Evolutionary conservation across 2,113 vertebrate species (phyloP), one percentile per base, ranked within the genome.

Genomic region (Tychaedon coryphoeus): DNA sequence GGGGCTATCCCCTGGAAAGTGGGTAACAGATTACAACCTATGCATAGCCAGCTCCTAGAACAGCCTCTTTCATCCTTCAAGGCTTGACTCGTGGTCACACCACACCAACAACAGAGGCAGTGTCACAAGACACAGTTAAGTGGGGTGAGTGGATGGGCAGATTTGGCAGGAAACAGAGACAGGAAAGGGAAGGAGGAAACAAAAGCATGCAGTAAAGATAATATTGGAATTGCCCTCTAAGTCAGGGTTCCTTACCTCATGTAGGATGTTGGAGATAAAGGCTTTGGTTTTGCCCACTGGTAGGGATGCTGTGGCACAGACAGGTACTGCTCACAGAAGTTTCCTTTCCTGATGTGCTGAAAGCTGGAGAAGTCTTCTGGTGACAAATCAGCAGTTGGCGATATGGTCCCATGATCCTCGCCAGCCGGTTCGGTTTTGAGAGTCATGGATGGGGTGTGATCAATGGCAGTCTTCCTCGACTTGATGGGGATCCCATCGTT

Each of bases 271-370:
- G 98, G 97, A 75, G 98, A 97, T 58, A 98, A 84, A 45, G 98
- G 97, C 97, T 99, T 99, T 95, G 99, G 99, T 97, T 99, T 99
- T 83, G 98, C 98, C 99, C 99, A 99, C 51, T 98, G 98, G 96
- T 99, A 99, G 0, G 99, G 98, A 86, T 98, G 98, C 96, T 99
- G 99, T 3, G 99, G 99, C 80, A 99, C 99, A 1, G 99, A 98
- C 92, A 99, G 98, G 93, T 99, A 99, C 84, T 99, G 99, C 77
- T 99, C 99, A 0, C 99, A 99, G 96, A 99, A 99, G 94, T 97
- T 98, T 84, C 99, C 99, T 94, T 99, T 99, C 94, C 99, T 98
- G 94, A 99, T 98, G 84, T 98, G 98, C 70, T 99, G 98, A 89
- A 98, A 98, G 93, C 97, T 75, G 6, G 97, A 93, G 88, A 99